Evolutionary conservation across 2,797 vertebrate genomes (phyloP), one percentile per base, ranked within the genome.

Genomic region (Tokudaia tokunoshimensis): DNA sequence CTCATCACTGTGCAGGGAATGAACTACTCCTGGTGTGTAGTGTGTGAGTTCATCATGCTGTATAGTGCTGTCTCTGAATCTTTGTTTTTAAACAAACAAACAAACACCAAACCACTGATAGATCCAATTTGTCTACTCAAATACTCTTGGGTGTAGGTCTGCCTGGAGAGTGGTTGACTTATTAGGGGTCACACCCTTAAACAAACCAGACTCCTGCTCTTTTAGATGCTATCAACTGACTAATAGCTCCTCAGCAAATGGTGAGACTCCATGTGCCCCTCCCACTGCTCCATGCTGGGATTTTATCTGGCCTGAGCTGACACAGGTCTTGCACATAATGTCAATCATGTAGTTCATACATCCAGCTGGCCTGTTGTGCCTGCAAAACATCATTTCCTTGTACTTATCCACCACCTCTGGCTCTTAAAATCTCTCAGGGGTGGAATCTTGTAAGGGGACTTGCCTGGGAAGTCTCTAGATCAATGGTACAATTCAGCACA

Each of bases 391-490:
- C 47, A 70, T 52, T 52, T 52, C 31, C 44, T 85, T 52, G 3
- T 85, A 70, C 63, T 67, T n/a, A 70, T 52, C 31, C 1, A 15
- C 20, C 31, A 86, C 31, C 47, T n/a, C 31, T 85, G 63, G 83
- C 44, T n/a, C 61, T 85, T 85, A 22, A 0, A 47, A 84, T 67
- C 31, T 50, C 63, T 70, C 67, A 74, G 24, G 22, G 85, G 61
- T 72, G 37, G 34, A 57, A 50, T 37, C 89, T 84, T 95, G 55
- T 61, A 24, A 82, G 75, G 34, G 7, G 52, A 74, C 20, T 85
- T 86, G 57, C 75, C 55, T 96, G 92, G 74, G 44, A 84, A 91
- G 93, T 89, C 3, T 3, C 20, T 75, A 41, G 65, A 59, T 91
- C 47, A 89, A 50, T 92, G 92, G 83, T 70, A 22, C 82, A 95